Conservation (phyloP, 2,113 vertebrate species). For the Silurus glanis region DNA sequence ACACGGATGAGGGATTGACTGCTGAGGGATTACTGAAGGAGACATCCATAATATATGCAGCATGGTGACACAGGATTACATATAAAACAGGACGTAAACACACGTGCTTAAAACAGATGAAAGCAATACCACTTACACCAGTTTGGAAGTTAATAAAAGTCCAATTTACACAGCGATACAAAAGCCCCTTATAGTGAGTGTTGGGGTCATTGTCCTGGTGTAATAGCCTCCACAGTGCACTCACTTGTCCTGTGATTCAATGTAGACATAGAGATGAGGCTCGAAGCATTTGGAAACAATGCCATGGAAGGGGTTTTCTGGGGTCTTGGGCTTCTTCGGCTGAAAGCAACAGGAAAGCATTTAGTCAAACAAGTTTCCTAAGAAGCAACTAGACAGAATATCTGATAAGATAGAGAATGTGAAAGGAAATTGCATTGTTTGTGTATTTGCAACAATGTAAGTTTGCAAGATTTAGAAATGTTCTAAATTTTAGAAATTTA, state of each 20-base stretch:
- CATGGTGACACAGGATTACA: conserved; percentile 18
- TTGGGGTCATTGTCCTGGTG: conserved; percentile 13
- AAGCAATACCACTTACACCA: background rate
- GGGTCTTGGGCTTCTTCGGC: conserved; percentile 92
- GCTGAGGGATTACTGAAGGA: conserved; percentile 14
- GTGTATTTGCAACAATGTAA: conserved; percentile 11
- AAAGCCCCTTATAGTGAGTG: conserved; percentile 4
- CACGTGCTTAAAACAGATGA: background rate
- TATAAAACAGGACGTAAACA: conserved; percentile 27
- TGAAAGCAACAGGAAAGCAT: conserved; percentile 66
- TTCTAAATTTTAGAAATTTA: no score
- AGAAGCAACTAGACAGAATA: background rate
- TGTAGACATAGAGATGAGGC: conserved; percentile 97
- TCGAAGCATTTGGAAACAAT: conserved; percentile 99
- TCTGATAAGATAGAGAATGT: background rate
- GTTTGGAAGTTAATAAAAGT: conserved; percentile 25
- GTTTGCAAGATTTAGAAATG: conserved; percentile 2
- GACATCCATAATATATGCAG: conserved; percentile 3
- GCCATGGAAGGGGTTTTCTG: conserved; percentile 96
- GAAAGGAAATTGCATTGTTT: conserved; percentile 42
- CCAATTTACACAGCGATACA: conserved; percentile 5
- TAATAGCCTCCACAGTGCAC: conserved; percentile 60
- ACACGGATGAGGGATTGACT: conserved; percentile 10
- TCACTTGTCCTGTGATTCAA: conserved; percentile 99
- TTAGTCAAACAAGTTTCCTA: conserved; percentile 34